These are phyloP conservation scores for Prionace glauca DNA, from an alignment of 2,797 vertebrate species.

Conservation along the genomic window DNA sequence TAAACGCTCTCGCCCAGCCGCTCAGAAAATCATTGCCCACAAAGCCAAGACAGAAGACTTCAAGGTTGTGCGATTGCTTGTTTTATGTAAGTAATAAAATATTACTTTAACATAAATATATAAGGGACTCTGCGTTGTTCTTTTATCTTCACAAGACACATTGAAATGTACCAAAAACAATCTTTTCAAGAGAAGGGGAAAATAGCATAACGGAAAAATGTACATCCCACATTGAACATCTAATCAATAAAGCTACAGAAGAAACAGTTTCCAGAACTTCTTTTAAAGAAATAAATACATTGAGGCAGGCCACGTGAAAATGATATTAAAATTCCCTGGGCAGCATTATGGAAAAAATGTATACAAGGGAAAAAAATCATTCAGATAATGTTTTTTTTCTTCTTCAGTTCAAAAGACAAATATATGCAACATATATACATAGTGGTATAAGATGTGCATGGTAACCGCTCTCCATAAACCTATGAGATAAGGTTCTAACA, in stretches of 20 bases:
- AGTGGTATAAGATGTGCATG: slow-evolving; percentile 67
- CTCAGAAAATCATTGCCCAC: not conserved
- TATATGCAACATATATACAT: slow-evolving; percentile 76
- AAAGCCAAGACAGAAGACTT: slow-evolving; percentile 36
- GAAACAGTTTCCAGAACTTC: slow-evolving; percentile 70
- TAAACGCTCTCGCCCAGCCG: not conserved
- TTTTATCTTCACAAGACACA: slow-evolving; percentile 80
- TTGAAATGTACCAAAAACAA: slow-evolving; percentile 79
- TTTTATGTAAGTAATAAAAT: slow-evolving; percentile 90
- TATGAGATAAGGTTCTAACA: slow-evolving; percentile 36
- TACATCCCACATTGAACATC: slow-evolving; percentile 82
- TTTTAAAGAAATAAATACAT: slow-evolving; percentile 74
- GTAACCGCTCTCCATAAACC: slow-evolving; percentile 50
- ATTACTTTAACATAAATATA: slow-evolving; percentile 83
- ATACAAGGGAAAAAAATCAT: slow-evolving; percentile 57
- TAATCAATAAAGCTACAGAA: slow-evolving; percentile 85
- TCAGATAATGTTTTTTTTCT: slow-evolving; percentile 57
- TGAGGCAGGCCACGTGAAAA: slow-evolving; percentile 70
- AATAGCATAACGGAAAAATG: slow-evolving; percentile 57
- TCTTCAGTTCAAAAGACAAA: slow-evolving; percentile 76
- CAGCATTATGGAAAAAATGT: slow-evolving; percentile 68
- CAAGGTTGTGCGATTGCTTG: slow-evolving; percentile 79
- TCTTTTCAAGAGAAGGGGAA: slow-evolving; percentile 69
- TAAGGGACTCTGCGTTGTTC: slow-evolving; percentile 80
- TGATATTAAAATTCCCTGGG: slow-evolving; percentile 76